phyloP scores from a whole-genome alignment of 2,113 vertebrate genomes.

The Nibea albiflora region DNA sequence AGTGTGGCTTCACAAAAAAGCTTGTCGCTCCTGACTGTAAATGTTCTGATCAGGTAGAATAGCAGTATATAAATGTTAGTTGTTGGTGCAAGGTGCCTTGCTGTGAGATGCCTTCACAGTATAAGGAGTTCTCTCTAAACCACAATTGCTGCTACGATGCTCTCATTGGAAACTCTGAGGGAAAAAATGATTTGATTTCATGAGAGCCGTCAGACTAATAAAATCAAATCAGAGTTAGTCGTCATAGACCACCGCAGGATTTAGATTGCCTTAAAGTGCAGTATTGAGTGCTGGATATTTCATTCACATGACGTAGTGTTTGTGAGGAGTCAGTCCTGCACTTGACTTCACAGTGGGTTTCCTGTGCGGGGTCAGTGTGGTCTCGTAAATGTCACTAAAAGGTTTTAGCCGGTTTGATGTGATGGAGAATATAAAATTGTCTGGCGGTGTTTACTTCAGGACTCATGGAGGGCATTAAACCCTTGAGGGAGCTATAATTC shows the following conservation, averaged over 20 bases:
- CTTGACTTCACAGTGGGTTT: conserved; percentile 49
- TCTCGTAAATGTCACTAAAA: conserved; percentile 69
- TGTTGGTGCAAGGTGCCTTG: not conserved
- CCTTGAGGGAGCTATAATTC: conserved; percentile 33
- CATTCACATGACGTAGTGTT: conserved; percentile 53
- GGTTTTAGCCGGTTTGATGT: conserved; percentile 53
- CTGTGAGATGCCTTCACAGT: not conserved
- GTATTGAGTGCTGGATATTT: conserved; percentile 40
- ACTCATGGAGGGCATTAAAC: conserved; percentile 19
- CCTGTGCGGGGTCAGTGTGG: conserved; percentile 43
- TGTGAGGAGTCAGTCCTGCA: conserved; percentile 30
- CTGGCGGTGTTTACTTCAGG: conserved; percentile 25
- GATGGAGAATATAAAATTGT: conserved; percentile 21
- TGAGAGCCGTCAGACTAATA: not conserved
- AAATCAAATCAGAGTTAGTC: not conserved
- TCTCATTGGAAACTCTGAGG: not conserved
- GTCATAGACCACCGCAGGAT: not conserved
- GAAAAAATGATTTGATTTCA: conserved; percentile 1
- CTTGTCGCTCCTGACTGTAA: not conserved
- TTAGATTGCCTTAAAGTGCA: conserved; percentile 23
- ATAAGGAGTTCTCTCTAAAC: not conserved
- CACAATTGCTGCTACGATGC: not conserved
- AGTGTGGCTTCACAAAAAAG: too few relatives aligned
- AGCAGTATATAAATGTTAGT: not conserved
- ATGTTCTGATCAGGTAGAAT: not conserved